Percentiles rank a stretch among this genome's conserved stretches.
Conservation (phyloP, 1,140 invertebrate genomes). For the Coptotermes formosanus region DNA sequence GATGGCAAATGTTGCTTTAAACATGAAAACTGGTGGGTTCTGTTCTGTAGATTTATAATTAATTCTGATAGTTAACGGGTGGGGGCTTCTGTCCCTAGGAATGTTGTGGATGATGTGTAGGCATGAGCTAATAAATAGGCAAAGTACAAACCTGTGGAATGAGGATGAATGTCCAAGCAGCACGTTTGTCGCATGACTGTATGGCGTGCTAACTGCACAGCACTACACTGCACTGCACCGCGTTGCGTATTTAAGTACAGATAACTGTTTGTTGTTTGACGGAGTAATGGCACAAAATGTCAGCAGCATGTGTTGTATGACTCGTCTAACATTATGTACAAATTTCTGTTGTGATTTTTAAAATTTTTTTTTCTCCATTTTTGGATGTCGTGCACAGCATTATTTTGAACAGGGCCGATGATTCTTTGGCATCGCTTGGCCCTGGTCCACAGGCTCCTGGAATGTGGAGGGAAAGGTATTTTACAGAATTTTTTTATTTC, state of each 20-base stretch:
- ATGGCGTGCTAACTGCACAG: background rate
- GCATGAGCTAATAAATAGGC: too few relatives aligned
- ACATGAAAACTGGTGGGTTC: too few relatives aligned
- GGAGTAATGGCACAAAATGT: background rate
- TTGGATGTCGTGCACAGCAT: slow-evolving; percentile 27
- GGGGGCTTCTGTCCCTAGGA: too few relatives aligned
- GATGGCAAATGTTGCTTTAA: too few relatives aligned
- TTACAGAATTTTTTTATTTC: slow-evolving; percentile 32
- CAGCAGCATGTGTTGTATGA: background rate
- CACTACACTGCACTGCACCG: background rate
- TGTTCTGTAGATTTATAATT: too few relatives aligned
- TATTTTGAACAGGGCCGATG: slow-evolving; percentile 32
- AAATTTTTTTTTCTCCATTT: slow-evolving; percentile 23
- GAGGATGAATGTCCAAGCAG: background rate
- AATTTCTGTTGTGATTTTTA: background rate
- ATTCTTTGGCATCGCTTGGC: slow-evolving; percentile 53
- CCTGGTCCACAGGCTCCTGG: slow-evolving; percentile 52
- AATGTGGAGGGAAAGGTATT: slow-evolving; percentile 61
- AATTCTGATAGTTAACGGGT: too few relatives aligned
- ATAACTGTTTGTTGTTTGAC: background rate
- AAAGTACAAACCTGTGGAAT: too few relatives aligned
- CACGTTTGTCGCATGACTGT: background rate
- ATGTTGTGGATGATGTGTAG: too few relatives aligned
- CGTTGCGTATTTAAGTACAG: too few relatives aligned
- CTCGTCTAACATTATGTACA: background rate